Evolutionary conservation across 2,797 vertebrate species (phyloP).

Genomic region (Helicolenus hilgendorfi): DNA sequence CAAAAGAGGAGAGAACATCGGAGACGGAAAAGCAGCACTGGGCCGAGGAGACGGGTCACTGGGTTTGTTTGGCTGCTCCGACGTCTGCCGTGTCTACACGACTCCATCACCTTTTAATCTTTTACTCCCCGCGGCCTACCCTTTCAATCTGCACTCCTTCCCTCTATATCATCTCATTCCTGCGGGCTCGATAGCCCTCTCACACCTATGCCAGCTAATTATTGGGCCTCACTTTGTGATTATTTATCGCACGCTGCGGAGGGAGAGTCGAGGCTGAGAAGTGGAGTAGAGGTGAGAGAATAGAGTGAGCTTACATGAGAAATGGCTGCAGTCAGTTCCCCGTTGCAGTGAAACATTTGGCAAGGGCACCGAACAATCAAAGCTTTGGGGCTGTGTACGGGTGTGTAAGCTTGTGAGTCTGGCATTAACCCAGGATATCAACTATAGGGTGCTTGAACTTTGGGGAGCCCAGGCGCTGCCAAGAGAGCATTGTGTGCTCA

Average conservation of each 20-base stretch:
- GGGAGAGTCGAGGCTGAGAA: slow-evolving; percentile 42
- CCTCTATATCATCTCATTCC: slow-evolving; percentile 32
- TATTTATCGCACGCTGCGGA: slow-evolving; percentile 59
- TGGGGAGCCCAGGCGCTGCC: slow-evolving; percentile 56
- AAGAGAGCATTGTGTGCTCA: slow-evolving; percentile 71
- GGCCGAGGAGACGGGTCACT: slow-evolving; percentile 50
- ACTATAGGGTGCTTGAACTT: slow-evolving; percentile 74
- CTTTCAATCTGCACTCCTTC: slow-evolving; percentile 38
- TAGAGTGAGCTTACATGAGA: slow-evolving; percentile 55
- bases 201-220: slow-evolving; percentile 67
- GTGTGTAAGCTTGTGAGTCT: slow-evolving; percentile 34
- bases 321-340: slow-evolving; percentile 68
- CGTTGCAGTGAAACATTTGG: slow-evolving; percentile 80
- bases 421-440: slow-evolving; percentile 71
- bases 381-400: slow-evolving; percentile 27
- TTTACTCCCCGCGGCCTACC: slow-evolving; percentile 15
- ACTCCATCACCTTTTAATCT: slow-evolving; percentile 45
- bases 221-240: slow-evolving; percentile 44
- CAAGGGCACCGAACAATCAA: slow-evolving; percentile 62
- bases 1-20: slow-evolving; percentile 52
- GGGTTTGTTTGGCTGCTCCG: slow-evolving; percentile 71
- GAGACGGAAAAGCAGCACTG: slow-evolving; percentile 33
- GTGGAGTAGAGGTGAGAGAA: slow-evolving; percentile 68
- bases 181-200: slow-evolving; percentile 47
- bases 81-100: slow-evolving; percentile 29